Conservation (phyloP, 2,113 vertebrate genomes). For the Casuarius casuarius region DNA sequence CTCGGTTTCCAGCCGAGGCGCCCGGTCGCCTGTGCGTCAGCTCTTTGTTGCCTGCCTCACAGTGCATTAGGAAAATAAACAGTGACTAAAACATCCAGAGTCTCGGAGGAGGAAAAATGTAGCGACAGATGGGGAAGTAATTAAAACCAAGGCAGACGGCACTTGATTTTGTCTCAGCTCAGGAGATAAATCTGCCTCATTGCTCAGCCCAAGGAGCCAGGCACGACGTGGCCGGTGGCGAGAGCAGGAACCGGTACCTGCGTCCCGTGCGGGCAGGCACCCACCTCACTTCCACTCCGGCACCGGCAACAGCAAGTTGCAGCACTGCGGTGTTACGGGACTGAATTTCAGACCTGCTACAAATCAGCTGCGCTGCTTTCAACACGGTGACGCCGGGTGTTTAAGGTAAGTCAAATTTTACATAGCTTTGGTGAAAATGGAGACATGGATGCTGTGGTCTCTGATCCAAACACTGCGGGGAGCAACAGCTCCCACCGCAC, state of each 20-base stretch:
- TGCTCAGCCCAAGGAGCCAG: not conserved
- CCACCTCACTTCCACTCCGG: not conserved
- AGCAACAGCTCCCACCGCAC: not conserved
- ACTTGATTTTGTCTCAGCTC: not conserved
- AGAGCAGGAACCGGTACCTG: not conserved
- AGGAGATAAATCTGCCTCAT: not conserved
- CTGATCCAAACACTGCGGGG: not conserved
- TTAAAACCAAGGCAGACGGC: fast-evolving
- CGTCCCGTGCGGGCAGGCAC: not conserved
- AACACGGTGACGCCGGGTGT: not conserved
- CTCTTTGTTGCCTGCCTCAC: not conserved
- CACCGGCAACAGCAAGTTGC: not conserved
- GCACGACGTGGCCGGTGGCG: not conserved
- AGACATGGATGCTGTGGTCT: not conserved
- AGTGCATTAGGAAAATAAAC: not conserved
- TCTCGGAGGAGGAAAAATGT: not conserved
- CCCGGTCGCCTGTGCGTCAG: not conserved
- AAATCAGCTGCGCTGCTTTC: not conserved
- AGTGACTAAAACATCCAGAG: not conserved
- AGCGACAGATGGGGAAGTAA: not conserved
- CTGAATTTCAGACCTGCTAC: not conserved
- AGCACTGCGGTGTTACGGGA: not conserved
- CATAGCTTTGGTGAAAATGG: not conserved
- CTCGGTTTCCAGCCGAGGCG: not conserved
- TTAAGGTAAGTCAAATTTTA: not conserved